Evolutionary conservation across 2,797 vertebrate species (phyloP).

Genomic region (Naso thynnoides): DNA sequence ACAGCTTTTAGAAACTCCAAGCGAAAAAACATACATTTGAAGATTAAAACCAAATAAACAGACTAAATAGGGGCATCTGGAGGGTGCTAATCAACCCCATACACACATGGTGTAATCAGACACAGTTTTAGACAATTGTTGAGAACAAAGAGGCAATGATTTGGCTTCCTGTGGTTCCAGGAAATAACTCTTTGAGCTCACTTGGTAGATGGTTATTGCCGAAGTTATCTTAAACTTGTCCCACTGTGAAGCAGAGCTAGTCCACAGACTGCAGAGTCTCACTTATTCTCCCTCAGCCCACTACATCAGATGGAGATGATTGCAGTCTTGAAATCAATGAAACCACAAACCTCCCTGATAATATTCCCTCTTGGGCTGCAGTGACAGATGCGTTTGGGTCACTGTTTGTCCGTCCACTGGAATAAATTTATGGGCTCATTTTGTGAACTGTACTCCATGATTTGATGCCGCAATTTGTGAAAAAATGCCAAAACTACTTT

Average conservation of each 20-base stretch:
- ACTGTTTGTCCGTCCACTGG: conserved; percentile 60
- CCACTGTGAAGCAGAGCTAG: conserved; percentile 57
- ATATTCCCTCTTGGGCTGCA: conserved; percentile 77
- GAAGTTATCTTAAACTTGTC: conserved; percentile 56
- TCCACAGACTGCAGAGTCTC: conserved; percentile 50
- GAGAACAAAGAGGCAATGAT: conserved; percentile 22
- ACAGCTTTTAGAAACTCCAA: neutral
- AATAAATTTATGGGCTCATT: conserved; percentile 28
- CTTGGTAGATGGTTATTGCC: conserved; percentile 40
- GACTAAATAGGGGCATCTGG: conserved; percentile 8
- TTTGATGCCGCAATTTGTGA: conserved; percentile 29
- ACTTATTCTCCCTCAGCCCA: conserved; percentile 74
- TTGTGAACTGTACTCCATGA: conserved; percentile 5
- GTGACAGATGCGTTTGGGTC: conserved; percentile 64
- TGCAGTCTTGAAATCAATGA: conserved; percentile 84
- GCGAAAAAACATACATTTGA: conserved; percentile 1
- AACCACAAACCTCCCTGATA: conserved; percentile 86
- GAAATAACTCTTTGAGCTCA: conserved; percentile 42
- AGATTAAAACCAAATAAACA: conserved; percentile 26
- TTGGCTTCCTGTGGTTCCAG: conserved; percentile 21
- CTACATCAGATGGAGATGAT: conserved; percentile 84
- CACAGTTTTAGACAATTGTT: conserved; percentile 23
- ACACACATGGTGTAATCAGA: conserved; percentile 13
- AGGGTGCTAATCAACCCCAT: neutral
- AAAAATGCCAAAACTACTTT: conserved; percentile 17